Evolutionary conservation across 2,113 vertebrate genomes (phyloP).

Genomic region (Myxocyprinus asiaticus): DNA sequence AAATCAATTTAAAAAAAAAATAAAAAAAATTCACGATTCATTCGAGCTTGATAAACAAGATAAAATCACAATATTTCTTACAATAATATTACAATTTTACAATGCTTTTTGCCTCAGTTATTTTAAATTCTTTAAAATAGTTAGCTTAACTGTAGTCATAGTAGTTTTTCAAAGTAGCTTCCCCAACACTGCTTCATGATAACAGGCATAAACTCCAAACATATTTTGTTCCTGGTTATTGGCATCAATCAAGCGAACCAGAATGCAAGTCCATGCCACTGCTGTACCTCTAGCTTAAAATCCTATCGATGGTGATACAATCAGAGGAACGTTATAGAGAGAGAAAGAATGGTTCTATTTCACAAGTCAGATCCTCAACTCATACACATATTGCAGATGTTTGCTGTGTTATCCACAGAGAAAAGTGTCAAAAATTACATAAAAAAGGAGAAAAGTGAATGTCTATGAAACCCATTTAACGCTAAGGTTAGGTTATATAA

Average conservation of each 20-base stretch:
- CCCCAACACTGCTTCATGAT: not conserved
- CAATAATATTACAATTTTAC: too few relatives aligned
- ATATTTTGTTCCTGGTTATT: not conserved
- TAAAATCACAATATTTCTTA: too few relatives aligned
- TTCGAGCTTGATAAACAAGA: too few relatives aligned
- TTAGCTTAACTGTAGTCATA: too few relatives aligned
- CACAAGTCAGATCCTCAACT: constrained; percentile 13
- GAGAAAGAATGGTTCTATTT: constrained; percentile 46
- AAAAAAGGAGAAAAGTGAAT: not conserved
- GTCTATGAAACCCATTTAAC: too few relatives aligned
- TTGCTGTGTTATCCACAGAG: not conserved
- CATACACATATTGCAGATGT: constrained; percentile 12
- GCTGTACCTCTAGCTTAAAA: constrained; percentile 80
- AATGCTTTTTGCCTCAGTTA: too few relatives aligned
- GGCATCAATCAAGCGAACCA: constrained; percentile 61
- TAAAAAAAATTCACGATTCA: too few relatives aligned
- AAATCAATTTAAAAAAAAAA: too few relatives aligned
- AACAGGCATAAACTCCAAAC: constrained; percentile 18
- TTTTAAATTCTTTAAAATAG: too few relatives aligned
- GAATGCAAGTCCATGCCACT: constrained; percentile 66
- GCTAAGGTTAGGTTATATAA: too few relatives aligned
- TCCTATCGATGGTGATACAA: constrained; percentile 70
- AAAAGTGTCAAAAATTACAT: constrained; percentile 5
- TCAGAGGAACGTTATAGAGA: constrained; percentile 57
- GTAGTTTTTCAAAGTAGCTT: too few relatives aligned